Percentiles rank a stretch among this genome's conserved stretches.
phyloP scores from a whole-genome alignment of 2,888 invertebrate species.

The Leptogaster cylindrica region DNA sequence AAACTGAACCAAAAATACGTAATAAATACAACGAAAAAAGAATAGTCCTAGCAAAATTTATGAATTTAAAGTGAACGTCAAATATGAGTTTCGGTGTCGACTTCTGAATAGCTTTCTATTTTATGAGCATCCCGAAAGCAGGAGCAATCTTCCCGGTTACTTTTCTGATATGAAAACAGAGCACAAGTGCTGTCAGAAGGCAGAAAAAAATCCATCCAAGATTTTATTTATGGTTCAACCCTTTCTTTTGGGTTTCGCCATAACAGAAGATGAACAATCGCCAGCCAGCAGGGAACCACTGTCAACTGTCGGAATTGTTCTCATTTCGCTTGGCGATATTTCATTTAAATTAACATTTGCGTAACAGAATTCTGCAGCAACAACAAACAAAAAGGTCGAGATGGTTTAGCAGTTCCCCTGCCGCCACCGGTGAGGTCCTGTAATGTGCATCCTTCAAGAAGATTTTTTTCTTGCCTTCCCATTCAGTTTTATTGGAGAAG shows the following conservation, averaged over 20 bases:
- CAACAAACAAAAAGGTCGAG: not conserved
- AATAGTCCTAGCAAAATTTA: too few relatives aligned
- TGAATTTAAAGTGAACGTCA: constrained; percentile 1
- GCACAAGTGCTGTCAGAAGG: not conserved
- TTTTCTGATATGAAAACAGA: not conserved
- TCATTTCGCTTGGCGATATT: constrained; percentile 1
- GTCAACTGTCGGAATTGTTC: not conserved
- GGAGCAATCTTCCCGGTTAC: constrained; percentile 6
- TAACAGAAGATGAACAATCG: not conserved
- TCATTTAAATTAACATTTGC: constrained; percentile 25
- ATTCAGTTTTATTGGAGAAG: constrained; percentile 22
- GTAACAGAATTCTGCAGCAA: not conserved
- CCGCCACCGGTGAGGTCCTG: not conserved
- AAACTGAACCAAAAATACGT: too few relatives aligned
- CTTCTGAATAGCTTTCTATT: constrained; percentile 9
- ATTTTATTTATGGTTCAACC: constrained; percentile 17
- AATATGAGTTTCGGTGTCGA: constrained; percentile 3
- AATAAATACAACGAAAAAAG: too few relatives aligned
- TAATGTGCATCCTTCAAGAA: not conserved
- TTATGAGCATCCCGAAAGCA: not conserved
- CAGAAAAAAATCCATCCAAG: not conserved
- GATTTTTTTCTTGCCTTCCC: not conserved
- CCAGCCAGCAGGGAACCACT: not conserved
- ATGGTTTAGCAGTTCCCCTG: too few relatives aligned
- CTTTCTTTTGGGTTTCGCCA: not conserved